Conservation (phyloP, 2,113 vertebrate genomes). For the Regulus satrapa region DNA sequence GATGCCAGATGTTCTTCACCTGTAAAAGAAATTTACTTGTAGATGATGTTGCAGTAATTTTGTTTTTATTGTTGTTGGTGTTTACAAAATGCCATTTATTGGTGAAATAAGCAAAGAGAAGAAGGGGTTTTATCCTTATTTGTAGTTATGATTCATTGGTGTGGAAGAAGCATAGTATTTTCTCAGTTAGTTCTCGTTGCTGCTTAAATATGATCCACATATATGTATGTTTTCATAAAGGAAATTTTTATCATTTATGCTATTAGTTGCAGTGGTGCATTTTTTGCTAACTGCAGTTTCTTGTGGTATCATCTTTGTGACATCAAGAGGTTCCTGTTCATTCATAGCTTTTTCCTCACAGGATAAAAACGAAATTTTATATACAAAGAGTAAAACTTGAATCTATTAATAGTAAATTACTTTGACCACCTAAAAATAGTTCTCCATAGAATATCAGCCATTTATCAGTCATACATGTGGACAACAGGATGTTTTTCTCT, state of each 20-base stretch:
- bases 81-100: background rate
- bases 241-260: background rate
- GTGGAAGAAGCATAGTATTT: background rate
- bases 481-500: background rate
- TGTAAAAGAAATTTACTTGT: background rate
- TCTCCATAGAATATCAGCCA: background rate
- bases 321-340: background rate
- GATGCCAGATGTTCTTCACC: background rate
- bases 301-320: background rate
- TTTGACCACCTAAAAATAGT: background rate
- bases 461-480: background rate
- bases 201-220: background rate
- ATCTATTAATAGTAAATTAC: background rate
- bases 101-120: too few relatives aligned
- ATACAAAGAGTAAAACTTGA: background rate
- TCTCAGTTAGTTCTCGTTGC: background rate
- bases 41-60: background rate
- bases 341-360: background rate
- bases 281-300: background rate
- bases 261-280: background rate
- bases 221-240: background rate
- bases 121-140: background rate
- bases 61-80: background rate
- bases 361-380: background rate
- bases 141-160: background rate